These are phyloP conservation scores for Sapajus apella DNA, from an alignment of 2,113 vertebrate genomes.

Conservation along the genomic window DNA sequence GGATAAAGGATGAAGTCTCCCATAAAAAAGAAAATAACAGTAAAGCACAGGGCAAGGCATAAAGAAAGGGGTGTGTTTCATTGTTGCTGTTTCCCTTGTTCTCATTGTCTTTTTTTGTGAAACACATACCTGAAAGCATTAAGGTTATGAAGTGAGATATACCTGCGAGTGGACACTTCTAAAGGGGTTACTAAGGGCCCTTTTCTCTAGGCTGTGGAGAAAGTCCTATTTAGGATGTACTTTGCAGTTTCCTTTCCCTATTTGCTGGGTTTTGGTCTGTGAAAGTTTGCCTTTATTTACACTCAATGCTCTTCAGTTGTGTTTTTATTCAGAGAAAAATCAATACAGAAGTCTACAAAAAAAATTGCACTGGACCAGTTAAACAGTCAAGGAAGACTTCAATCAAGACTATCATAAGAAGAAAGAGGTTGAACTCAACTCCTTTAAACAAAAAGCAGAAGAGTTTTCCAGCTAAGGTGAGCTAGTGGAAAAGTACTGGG, in stretches of 20 bases:
- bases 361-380: background rate
- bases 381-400: background rate
- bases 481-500: background rate
- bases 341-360: background rate
- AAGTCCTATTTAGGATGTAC: background rate
- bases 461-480: background rate
- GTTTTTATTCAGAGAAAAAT: background rate
- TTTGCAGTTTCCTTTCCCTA: background rate
- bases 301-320: background rate
- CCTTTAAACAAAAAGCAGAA: background rate
- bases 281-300: slow-evolving; percentile 32
- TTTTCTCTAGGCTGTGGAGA: background rate
- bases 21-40: background rate
- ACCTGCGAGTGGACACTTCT: background rate
- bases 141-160: background rate
- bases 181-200: background rate
- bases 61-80: background rate
- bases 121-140: background rate
- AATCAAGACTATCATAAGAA: background rate
- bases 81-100: background rate
- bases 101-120: background rate
- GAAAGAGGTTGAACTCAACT: background rate
- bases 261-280: background rate
- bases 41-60: background rate
- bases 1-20: background rate